Evolutionary conservation across 2,113 vertebrate species (phyloP).

Genomic region (Oryzias woworae): DNA sequence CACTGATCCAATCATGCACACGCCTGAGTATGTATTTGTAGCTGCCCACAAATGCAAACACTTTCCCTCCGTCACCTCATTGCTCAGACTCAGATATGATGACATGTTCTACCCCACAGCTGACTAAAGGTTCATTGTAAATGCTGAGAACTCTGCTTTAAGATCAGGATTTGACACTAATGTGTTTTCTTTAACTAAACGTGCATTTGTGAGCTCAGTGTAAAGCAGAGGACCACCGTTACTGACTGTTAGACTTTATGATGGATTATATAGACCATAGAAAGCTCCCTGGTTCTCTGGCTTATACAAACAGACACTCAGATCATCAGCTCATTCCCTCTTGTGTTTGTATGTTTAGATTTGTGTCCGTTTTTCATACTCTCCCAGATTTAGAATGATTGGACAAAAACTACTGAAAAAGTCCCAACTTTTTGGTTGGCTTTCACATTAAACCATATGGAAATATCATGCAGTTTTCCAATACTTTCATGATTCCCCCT

Average conservation of each 20-base stretch:
- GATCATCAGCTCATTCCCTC: constrained; percentile 8
- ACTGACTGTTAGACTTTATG: constrained; percentile 65
- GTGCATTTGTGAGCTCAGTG: constrained; percentile 24
- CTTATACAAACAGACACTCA: constrained; percentile 22
- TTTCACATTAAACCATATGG: too few species aligned
- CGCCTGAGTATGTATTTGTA: constrained; percentile 3
- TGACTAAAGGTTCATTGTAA: constrained; percentile 62
- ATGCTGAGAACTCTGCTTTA: constrained; percentile 42
- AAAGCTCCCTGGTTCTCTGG: constrained; percentile 28
- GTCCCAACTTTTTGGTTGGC: too few species aligned
- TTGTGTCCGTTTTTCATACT: too few species aligned
- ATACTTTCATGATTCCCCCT: too few species aligned
- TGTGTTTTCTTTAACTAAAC: constrained; percentile 66
- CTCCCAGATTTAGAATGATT: too few species aligned
- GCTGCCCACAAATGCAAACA: constrained; percentile 17
- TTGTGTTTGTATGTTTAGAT: constrained; percentile 38
- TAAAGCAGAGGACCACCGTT: constrained; percentile 64
- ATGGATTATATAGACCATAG: constrained; percentile 61
- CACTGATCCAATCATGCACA: background rate
- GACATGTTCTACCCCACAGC: constrained; percentile 36
- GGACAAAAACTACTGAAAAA: too few species aligned
- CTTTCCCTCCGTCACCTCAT: constrained; percentile 14
- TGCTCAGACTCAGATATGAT: background rate
- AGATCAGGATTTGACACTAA: constrained; percentile 50
- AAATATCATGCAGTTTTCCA: too few species aligned